Evolutionary conservation across 2,888 invertebrate species (phyloP), one percentile per base, ranked within the genome.

Genomic region (Chrysopilus asiliformis): DNA sequence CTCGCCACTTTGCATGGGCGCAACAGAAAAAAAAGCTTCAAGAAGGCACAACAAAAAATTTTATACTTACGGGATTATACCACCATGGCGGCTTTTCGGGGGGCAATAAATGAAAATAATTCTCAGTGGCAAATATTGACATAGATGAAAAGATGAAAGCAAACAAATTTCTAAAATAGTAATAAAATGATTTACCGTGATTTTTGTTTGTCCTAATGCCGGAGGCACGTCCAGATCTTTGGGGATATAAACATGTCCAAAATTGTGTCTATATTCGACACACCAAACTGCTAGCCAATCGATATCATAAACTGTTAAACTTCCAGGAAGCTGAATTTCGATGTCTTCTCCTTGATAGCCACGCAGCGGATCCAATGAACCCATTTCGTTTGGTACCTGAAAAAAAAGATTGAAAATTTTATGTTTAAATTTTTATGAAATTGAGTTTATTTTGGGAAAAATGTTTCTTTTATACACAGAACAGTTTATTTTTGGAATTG

Each of bases 271-370:
- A 62, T 82, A 85, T 52, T 79, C 77, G n/a, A 89, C 84, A 54
- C 90, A 90, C 86, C 87, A 91, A 1, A 91, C 79, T 0, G 86
- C 74, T 19, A 91, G 69, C 87, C 89, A 91, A 62, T 90, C 86
- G 49, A 91, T 83, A 60, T 89, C 87, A 64, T 87, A 82, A 2
- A 87, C 85, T 0, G 89, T 87, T 45, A 89, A 61, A 49, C 77
- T 75, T 32, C 79, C 81, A 0, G 90, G 90, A 36, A 91, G 64
- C 52, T 85, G 84, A 48, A 91, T 80, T 66, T 89, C 89, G 41
- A 91, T 86, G 60, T 90, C 89, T 57, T 89, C 86, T 4, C 90
- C 90, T 53, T 85, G 81, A 63, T 91, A 91, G 4, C 83, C 83
- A 6, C 81, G 72, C 25, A 91, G 68, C 1, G 84, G 83, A 41